Evolutionary conservation across 2,113 vertebrate genomes (phyloP).

Genomic region (Vireo altiloquus): DNA sequence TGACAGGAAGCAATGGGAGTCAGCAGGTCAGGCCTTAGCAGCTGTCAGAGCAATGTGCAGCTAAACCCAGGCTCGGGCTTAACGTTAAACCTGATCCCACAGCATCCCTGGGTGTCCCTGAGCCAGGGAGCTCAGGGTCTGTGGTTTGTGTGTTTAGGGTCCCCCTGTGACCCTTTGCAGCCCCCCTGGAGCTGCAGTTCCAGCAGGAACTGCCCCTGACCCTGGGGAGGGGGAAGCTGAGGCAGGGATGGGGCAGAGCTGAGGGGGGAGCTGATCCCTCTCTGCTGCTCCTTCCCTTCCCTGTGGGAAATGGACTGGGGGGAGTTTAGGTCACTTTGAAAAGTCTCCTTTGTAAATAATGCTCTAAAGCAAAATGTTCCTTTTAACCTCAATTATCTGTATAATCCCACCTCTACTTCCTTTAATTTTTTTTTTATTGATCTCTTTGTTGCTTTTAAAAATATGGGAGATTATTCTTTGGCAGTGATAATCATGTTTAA

Average conservation of each 20-base stretch:
- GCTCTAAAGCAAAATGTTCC: neutral
- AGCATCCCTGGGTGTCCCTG: neutral
- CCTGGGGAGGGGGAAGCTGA: neutral
- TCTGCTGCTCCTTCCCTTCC: neutral
- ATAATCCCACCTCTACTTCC: neutral
- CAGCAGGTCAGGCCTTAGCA: neutral
- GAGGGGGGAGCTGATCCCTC: neutral
- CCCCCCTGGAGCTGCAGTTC: neutral
- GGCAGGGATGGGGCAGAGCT: neutral
- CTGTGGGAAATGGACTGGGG: no score
- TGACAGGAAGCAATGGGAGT: neutral
- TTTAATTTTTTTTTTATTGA: neutral
- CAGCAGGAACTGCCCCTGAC: rapidly evolving
- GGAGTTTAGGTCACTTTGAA: neutral
- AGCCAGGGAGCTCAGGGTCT: rapidly evolving
- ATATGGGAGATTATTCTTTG: neutral
- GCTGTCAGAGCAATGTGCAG: neutral
- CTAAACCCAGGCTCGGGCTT: neutral
- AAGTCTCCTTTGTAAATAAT: neutral
- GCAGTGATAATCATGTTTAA: neutral
- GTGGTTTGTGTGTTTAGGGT: neutral
- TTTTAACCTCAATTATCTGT: neutral
- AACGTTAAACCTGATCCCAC: neutral
- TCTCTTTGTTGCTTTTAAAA: neutral
- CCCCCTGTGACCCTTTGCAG: neutral